phyloP scores from a whole-genome alignment of 2,888 invertebrate species.

The Pseudoips prasinana region DNA sequence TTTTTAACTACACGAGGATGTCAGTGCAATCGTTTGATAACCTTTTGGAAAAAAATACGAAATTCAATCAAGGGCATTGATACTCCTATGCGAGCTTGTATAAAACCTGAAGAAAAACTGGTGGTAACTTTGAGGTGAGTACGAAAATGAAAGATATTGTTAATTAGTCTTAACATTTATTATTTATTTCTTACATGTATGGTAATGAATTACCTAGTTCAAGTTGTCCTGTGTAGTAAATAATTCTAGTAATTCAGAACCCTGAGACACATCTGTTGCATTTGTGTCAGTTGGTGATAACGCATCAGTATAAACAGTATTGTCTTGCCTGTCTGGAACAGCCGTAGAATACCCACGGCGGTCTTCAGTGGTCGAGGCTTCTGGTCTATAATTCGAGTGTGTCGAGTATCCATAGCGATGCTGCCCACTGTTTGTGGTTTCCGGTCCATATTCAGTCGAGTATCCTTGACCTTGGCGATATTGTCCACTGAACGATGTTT shows the following conservation, averaged over 20 bases:
- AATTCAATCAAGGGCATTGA: conserved; percentile 25
- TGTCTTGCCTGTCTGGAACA: conserved; percentile 32
- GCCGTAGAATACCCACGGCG: conserved; percentile 26
- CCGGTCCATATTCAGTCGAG: conserved; percentile 29
- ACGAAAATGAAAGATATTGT: conserved; percentile 28
- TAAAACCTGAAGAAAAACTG: conserved; percentile 30
- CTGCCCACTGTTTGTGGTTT: conserved; percentile 28
- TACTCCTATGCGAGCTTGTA: conserved; percentile 29
- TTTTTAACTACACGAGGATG: conserved; percentile 34
- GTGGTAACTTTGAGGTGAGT: conserved; percentile 32
- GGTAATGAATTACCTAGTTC: conserved; percentile 22
- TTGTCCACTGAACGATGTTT: conserved; percentile 33
- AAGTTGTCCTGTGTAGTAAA: conserved; percentile 19
- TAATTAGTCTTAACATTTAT: conserved; percentile 27
- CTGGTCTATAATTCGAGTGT: too few species aligned
- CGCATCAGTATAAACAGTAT: conserved; percentile 31
- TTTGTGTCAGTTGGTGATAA: conserved; percentile 37
- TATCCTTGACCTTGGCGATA: conserved; percentile 33
- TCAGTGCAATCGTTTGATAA: conserved; percentile 29
- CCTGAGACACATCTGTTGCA: conserved; percentile 35
- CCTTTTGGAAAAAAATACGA: conserved; percentile 19
- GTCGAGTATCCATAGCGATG: too few species aligned
- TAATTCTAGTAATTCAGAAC: conserved; percentile 35
- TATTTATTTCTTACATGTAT: conserved; percentile 19
- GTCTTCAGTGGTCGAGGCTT: too few species aligned